Conservation (phyloP, 2,888 invertebrate species). For the Andrena praecox region DNA sequence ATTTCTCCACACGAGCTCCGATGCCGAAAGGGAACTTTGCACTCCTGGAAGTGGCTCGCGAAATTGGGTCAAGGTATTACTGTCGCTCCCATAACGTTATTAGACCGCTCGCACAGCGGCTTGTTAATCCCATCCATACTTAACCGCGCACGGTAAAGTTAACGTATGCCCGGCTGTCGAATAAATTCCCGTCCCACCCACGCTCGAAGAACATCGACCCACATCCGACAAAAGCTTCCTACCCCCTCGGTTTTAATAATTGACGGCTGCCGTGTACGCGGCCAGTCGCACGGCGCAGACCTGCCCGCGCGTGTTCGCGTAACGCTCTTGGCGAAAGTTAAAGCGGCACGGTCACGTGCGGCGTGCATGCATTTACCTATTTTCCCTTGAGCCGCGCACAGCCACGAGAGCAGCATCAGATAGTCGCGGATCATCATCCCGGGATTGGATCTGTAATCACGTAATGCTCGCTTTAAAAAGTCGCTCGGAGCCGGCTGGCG, state of each 20-base stretch:
- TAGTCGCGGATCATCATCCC: conserved; percentile 83
- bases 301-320: background rate
- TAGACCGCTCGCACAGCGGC: conserved; percentile 1
- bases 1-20: background rate
- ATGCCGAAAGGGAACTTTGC: background rate
- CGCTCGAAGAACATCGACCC: conserved; percentile 40
- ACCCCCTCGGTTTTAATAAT: conserved; percentile 47
- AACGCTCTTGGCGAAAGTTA: background rate
- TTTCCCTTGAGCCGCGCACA: conserved; percentile 81
- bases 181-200: conserved; percentile 9
- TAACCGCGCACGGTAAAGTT: conserved; percentile 14
- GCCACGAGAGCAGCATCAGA: conserved; percentile 81
- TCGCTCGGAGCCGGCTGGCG: background rate
- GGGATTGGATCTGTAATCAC: conserved; percentile 74
- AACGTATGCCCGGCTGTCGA: conserved; percentile 28
- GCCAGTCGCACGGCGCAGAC: background rate
- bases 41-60: background rate
- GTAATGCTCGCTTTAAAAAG: conserved; percentile 17
- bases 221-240: conserved; percentile 34
- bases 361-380: conserved; percentile 76
- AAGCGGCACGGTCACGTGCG: background rate
- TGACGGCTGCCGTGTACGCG: background rate
- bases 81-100: conserved; percentile 17
- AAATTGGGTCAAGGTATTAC: conserved; percentile 32
- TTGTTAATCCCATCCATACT: conserved; percentile 35